These are phyloP conservation scores for Crocodylus rhombifer DNA, from an alignment of 2,797 vertebrate species.

Conservation along the genomic window DNA sequence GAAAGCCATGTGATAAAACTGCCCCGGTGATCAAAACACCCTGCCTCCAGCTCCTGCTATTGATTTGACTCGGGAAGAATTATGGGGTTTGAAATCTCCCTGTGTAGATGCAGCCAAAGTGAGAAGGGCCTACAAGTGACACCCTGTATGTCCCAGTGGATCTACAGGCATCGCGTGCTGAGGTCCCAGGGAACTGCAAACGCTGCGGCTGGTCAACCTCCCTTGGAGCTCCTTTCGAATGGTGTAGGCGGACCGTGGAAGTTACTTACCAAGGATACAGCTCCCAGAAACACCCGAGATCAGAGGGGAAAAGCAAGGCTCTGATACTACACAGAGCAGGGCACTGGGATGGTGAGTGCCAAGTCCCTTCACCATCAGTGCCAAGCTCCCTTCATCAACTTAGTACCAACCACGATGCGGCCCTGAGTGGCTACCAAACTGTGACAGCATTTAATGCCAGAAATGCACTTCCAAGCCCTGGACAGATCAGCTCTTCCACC, in stretches of 20 bases:
- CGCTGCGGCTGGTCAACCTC: background rate
- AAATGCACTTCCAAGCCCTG: constrained; percentile 50
- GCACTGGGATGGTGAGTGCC: background rate
- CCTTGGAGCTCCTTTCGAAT: background rate
- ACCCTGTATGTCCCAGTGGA: background rate
- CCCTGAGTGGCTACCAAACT: constrained; percentile 38
- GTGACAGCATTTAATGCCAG: constrained; percentile 24
- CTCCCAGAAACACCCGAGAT: constrained; percentile 48
- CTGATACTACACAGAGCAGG: constrained; percentile 27
- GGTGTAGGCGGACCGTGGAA: background rate
- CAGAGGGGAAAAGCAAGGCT: constrained; percentile 30
- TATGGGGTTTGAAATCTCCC: background rate
- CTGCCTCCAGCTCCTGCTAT: constrained; percentile 49
- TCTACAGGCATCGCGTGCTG: background rate
- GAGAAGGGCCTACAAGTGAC: background rate
- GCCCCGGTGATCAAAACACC: background rate
- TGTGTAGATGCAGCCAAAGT: background rate
- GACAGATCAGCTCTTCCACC: constrained; percentile 59
- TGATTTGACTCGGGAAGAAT: constrained; percentile 32
- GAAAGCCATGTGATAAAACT: too few species aligned
- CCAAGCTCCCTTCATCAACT: background rate
- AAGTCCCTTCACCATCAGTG: background rate
- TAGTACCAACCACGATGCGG: constrained; percentile 37
- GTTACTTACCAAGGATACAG: constrained; percentile 52
- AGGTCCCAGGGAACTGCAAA: background rate